Base-by-base conservation (phyloP, 2,113 vertebrate genomes). In the Struthidea cinerea region DNA sequence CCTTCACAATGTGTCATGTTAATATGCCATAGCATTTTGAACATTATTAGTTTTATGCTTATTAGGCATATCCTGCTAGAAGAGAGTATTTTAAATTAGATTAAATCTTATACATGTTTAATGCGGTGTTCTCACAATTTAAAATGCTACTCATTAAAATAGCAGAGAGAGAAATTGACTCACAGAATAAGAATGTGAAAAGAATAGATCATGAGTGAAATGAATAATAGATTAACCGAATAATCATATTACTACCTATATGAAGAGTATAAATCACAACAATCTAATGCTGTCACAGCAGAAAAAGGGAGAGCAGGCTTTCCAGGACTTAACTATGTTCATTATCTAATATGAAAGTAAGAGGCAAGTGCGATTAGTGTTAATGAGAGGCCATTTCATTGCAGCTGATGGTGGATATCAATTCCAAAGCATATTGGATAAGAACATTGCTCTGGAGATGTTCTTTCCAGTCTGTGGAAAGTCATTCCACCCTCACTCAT, bases 71-170 rank as follows among this genome's bases (percentile, higher is more conserved):
- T 67, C 90, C 22, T 78, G 41, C 93, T 94, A 94, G 93, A 97
- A 97, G 95, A 96, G 96, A 83, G 77, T 96, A 90, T 97, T 95
- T 94, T 88, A 94, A 95, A 97, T 97, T 97, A 97, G 97, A 98
- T 98, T 98, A 97, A 97, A 97, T 97, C 98, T 98, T 97, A 98
- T 98, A 95, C 98, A 98, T 97, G 98, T 98, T 98, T 98, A 98
- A 98, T 98, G 97, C 3, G 32, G 85, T 96, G 96, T 97, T 98
- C 97, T 94, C 92, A 67, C 94, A 85, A 92, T 97, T 97, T 97
- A 97, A 97, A 97, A 98, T 96, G 95, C 96, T 88, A 95, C 95
- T 98, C 97, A 97, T 98, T 98, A 97, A 98, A 97, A 96, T 39
- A 96, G 95, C 96, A 83, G 93, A 96, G 92, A 94, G 95, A 95